phyloP scores from a whole-genome alignment of 2,888 invertebrate genomes.

The Pecten maximus region DNA sequence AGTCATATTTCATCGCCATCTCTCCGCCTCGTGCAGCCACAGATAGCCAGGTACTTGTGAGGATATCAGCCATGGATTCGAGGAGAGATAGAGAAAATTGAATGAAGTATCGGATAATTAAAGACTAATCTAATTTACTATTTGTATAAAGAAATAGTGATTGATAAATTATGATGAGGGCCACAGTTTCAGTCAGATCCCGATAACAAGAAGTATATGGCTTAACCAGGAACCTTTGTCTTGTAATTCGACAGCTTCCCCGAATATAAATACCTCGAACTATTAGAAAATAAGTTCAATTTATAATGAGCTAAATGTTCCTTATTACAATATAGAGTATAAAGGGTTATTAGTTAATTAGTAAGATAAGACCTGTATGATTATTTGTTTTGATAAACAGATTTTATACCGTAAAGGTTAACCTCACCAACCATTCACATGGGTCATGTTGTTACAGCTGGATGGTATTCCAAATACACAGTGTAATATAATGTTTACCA shows the following conservation, averaged over 20 bases:
- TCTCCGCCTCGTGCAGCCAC: not conserved
- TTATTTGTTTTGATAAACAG: too few species aligned
- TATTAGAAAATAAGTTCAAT: too few species aligned
- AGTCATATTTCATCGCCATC: not conserved
- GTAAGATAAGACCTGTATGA: too few species aligned
- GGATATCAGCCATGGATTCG: conserved; percentile 9
- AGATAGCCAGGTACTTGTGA: conserved; percentile 10
- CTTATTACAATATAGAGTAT: too few species aligned
- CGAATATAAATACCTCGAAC: too few species aligned
- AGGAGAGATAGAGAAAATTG: conserved; percentile 7
- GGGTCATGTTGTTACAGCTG: not conserved
- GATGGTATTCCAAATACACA: not conserved
- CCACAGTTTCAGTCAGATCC: not conserved
- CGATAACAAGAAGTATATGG: conserved; percentile 4
- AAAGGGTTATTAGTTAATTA: too few species aligned
- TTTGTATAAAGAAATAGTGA: conserved; percentile 7
- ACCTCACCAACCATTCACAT: not conserved
- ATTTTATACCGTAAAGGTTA: not conserved
- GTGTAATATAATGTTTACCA: not conserved
- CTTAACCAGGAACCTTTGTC: not conserved
- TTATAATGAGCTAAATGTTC: too few species aligned
- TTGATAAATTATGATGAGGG: conserved; percentile 32
- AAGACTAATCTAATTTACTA: conserved; percentile 29
- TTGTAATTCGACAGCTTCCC: not conserved
- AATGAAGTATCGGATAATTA: conserved; percentile 21